Conservation (phyloP, 35 echinoderm and acorn worm genomes). For the Ptychodera flava region DNA sequence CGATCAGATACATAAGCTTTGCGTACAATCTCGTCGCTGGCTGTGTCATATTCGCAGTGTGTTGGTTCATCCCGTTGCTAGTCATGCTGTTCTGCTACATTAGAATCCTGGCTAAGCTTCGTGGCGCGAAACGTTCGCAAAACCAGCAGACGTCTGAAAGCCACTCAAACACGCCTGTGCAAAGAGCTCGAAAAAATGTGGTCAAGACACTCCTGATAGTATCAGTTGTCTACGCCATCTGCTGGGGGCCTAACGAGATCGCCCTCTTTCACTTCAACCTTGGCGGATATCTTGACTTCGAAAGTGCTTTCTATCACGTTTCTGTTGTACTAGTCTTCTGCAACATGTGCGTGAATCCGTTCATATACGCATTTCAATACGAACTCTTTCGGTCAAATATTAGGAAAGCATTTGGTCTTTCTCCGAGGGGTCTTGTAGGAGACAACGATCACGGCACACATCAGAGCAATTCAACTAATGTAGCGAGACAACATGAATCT, state of each 20-base stretch:
- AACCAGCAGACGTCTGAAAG: conserved; percentile 4
- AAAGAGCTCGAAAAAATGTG: conserved; percentile 46
- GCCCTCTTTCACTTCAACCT: conserved; percentile 64
- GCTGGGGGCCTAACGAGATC: conserved; percentile 82
- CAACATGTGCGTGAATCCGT: too few relatives aligned
- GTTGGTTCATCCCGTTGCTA: conserved; percentile 8
- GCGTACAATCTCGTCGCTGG: conserved; percentile 14
- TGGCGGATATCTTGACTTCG: conserved; percentile 41
- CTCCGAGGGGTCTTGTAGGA: too few relatives aligned
- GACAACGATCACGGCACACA: too few relatives aligned
- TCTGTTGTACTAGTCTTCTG: conserved; percentile 45
- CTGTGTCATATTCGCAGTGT: conserved; percentile 1
- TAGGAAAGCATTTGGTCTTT: conserved; percentile 21
- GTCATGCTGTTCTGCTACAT: conserved; percentile 17
- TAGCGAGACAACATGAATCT: too few relatives aligned
- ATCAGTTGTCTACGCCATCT: conserved; percentile 63
- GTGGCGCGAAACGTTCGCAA: not conserved
- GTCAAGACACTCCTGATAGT: conserved; percentile 71
- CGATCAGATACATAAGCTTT: not conserved
- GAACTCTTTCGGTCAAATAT: conserved; percentile 34
- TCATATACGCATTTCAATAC: conserved; percentile 56
- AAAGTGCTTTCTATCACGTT: conserved; percentile 28
- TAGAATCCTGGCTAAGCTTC: conserved; percentile 20
- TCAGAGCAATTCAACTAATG: too few relatives aligned
- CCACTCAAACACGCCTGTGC: not conserved